Evolutionary conservation across 2,888 invertebrate species (phyloP), one percentile per base, ranked within the genome.

Genomic region (Rhagonycha fulva): DNA sequence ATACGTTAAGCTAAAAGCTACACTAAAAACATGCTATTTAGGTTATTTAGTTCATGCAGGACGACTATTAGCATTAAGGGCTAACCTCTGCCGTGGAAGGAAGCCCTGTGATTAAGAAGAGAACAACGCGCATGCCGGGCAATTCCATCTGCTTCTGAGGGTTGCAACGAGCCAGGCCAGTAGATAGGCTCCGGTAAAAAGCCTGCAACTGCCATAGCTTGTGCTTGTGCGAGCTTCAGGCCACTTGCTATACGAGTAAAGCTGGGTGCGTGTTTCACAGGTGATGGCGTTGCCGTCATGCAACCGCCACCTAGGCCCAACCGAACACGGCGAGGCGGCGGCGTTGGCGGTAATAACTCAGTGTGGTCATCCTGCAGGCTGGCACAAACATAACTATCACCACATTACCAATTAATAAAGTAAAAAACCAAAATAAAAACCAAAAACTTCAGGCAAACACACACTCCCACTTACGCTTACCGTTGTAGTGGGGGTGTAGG

Each of bases 141-240:
- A 82, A 86, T 85, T 83, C 85, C 85, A 82, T 83, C 84, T 82
- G 83, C 82, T 81, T 84, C 84, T 82, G 87, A 87, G 84, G 85
- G 84, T 81, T 85, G 87, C 76, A 80, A 75, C 74, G 81, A 78
- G 85, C 86, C 87, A 83, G 83, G 88, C 88, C 87, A 89, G 82
- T 87, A 91, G 85, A 81, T 89, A 86, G 84, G 90, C 89, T 79
- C 80, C 70, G 91, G 91, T 83, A 92, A 87, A 86, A 93, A 91
- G 80, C 93, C 92, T 79, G 93, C 92, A 78, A 91, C 91, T 78
- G 93, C 93, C 91, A 94, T 93, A 76, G 93, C 93, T 88, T 93
- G 92, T 72, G 91, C 91, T 88, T 93, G 93, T 80, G 93, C 93
- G 83, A 93, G 88, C 86, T 92, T 92, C 80, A 94, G 89, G 76